Evolutionary conservation across 2,113 vertebrate species (phyloP).

Genomic region (Maylandia zebra): DNA sequence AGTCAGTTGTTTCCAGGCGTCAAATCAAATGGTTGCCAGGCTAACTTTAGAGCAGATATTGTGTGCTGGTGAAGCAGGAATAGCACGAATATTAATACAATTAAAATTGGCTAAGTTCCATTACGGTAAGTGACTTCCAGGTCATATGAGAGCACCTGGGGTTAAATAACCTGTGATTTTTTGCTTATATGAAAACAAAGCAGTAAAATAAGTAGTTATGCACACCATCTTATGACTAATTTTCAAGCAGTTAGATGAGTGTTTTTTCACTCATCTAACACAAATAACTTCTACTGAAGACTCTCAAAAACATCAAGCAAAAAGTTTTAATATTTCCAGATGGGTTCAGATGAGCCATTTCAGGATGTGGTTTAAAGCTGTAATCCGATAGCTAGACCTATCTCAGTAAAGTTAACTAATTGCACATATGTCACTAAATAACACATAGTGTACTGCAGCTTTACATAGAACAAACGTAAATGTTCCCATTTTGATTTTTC

Average conservation of each 20-base stretch:
- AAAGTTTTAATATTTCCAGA: background rate
- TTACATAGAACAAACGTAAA: background rate
- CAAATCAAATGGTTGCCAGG: background rate
- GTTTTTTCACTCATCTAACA: background rate
- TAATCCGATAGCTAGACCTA: background rate
- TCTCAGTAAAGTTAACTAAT: background rate
- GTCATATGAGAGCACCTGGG: background rate
- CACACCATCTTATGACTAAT: background rate
- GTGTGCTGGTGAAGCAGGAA: background rate
- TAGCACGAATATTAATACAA: fast-evolving
- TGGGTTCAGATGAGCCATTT: background rate
- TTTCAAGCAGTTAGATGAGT: background rate
- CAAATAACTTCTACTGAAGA: fast-evolving
- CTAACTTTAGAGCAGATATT: background rate
- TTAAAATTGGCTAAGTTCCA: no score
- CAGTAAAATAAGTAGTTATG: background rate
- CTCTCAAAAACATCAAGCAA: background rate
- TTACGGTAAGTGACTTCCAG: fast-evolving
- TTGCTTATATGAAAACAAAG: background rate
- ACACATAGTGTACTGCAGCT: background rate
- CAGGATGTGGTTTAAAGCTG: constrained; percentile 43
- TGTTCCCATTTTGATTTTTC: background rate
- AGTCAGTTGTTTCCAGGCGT: background rate
- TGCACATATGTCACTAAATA: background rate
- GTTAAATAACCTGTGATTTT: background rate